phyloP scores from a whole-genome alignment of 1,140 invertebrate genomes.

The Euglossa dilemma region DNA sequence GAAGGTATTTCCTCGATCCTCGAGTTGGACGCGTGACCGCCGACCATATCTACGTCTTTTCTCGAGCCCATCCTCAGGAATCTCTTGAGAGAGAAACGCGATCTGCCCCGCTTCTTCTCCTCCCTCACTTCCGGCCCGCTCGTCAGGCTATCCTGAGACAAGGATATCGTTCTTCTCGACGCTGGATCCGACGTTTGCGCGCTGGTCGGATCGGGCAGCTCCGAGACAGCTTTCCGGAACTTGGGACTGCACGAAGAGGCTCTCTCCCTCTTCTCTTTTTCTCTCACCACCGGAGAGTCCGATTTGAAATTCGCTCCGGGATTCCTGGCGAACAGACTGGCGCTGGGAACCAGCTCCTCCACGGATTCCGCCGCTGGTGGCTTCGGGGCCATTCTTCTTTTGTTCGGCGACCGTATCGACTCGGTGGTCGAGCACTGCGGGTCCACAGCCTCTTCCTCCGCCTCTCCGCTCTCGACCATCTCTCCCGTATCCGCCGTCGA shows the following conservation, averaged over 20 bases:
- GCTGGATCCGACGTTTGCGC: slow-evolving; percentile 85
- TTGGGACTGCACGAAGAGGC: slow-evolving; percentile 87
- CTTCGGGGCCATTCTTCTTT: slow-evolving; percentile 85
- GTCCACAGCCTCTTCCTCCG: slow-evolving; percentile 16
- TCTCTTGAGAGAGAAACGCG: slow-evolving; percentile 91
- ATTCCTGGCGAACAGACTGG: slow-evolving; percentile 83
- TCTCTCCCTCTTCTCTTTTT: slow-evolving; percentile 88
- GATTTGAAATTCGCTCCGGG: slow-evolving; percentile 83
- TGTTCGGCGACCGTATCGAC: slow-evolving; percentile 79
- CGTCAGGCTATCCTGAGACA: slow-evolving; percentile 88
- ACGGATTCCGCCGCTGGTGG: slow-evolving; percentile 82
- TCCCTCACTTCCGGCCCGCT: slow-evolving; percentile 74
- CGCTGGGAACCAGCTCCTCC: slow-evolving; percentile 79
- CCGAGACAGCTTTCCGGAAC: slow-evolving; percentile 81
- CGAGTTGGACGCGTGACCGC: slow-evolving; percentile 51
- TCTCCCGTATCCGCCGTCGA: neutral
- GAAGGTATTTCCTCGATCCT: slow-evolving; percentile 76
- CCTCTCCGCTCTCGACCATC: neutral
- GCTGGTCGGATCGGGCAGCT: slow-evolving; percentile 75
- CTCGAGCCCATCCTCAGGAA: slow-evolving; percentile 89
- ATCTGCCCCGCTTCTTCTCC: slow-evolving; percentile 85
- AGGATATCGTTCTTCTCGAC: slow-evolving; percentile 86
- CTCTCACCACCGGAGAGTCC: slow-evolving; percentile 87
- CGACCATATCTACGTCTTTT: slow-evolving; percentile 85
- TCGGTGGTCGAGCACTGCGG: slow-evolving; percentile 55